Evolutionary conservation across 2,113 vertebrate species (phyloP).

Genomic region (Pterocles burchelli): DNA sequence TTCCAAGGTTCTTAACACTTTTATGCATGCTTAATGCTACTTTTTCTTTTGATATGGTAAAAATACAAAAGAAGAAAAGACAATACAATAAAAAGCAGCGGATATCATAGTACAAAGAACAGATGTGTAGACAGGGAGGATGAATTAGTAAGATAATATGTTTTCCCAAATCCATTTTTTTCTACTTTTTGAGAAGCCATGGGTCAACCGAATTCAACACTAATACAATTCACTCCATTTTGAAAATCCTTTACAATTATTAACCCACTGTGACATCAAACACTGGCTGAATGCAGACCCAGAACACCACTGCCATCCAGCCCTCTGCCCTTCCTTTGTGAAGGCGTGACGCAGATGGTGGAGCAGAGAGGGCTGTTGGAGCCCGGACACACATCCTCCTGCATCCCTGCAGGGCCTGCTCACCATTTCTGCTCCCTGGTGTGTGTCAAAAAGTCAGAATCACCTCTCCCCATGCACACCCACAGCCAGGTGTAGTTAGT

Average conservation of each 20-base stretch:
- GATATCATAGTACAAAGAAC: neutral
- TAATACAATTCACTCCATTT: neutral
- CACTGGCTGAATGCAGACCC: neutral
- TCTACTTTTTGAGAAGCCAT: neutral
- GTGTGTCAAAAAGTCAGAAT: neutral
- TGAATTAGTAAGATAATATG: neutral
- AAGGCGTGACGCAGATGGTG: neutral
- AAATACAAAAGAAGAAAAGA: neutral
- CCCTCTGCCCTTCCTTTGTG: neutral
- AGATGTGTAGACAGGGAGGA: neutral
- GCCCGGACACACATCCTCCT: neutral
- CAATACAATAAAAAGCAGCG: neutral
- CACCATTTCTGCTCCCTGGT: neutral
- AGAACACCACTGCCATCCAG: neutral
- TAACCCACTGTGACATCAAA: neutral
- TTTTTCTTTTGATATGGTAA: neutral
- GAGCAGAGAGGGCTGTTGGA: neutral
- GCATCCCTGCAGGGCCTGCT: accelerated
- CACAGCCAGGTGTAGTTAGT: neutral
- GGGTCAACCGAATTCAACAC: neutral
- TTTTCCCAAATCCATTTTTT: neutral
- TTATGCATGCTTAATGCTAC: neutral
- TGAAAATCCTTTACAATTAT: neutral
- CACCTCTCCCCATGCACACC: accelerated
- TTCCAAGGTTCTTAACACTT: neutral